Percentiles rank a stretch among this genome's conserved stretches.
Conservation (phyloP, 2,113 vertebrate genomes). For the Phodopus roborovskii region DNA sequence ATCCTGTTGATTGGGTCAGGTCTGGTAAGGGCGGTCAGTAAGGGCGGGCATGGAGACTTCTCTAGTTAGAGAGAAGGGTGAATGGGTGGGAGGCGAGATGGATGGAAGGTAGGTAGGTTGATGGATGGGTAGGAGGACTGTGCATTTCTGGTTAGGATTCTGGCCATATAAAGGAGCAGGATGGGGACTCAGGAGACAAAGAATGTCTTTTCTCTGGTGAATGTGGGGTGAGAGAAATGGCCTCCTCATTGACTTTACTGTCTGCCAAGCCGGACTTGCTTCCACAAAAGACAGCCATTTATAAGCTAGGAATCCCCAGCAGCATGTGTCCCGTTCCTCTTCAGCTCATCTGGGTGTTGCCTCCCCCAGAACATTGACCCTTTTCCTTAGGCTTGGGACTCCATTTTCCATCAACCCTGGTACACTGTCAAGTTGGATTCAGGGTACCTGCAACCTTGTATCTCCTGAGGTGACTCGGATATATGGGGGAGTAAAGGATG, state of each 20-base stretch:
- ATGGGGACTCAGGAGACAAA: background rate
- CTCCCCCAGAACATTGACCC: too few relatives aligned
- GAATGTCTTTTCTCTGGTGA: background rate
- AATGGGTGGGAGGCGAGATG: background rate
- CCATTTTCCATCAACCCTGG: background rate
- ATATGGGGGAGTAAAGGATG: background rate
- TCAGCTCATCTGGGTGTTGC: accelerated
- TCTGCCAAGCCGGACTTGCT: background rate
- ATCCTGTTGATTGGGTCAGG: background rate
- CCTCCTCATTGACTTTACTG: background rate
- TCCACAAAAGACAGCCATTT: background rate
- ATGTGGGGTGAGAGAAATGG: background rate
- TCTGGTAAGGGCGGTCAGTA: background rate
- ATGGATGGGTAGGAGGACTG: background rate
- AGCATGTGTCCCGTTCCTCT: background rate
- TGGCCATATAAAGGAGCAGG: accelerated
- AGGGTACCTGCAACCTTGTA: background rate
- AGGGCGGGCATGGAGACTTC: background rate
- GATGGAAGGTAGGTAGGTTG: background rate
- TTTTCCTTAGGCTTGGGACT: background rate
- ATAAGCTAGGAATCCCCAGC: background rate
- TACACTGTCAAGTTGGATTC: background rate
- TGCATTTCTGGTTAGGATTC: background rate
- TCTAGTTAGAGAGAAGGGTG: background rate
- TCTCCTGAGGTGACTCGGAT: background rate